Conservation (phyloP, 2,888 invertebrate species). For the Acanthacorydalis orientalis region DNA sequence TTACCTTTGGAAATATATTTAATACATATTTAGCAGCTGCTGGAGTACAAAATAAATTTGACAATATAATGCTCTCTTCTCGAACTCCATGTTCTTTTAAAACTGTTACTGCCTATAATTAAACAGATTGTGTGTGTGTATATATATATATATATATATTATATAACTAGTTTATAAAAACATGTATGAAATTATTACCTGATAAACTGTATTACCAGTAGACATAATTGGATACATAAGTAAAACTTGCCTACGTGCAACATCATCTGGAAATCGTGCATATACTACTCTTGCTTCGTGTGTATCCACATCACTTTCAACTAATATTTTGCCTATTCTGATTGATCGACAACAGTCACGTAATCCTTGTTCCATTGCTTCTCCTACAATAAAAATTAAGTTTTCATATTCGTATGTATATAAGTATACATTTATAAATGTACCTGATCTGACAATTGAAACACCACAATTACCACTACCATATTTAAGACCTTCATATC, state of each 20-base stretch:
- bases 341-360: conserved; percentile 97
- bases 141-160: not conserved
- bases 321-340: conserved; percentile 93
- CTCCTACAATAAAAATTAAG: conserved; percentile 20
- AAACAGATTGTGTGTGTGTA: not conserved
- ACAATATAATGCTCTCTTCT: conserved; percentile 89
- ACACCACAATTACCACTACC: conserved; percentile 98
- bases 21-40: conserved; percentile 71
- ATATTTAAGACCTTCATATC: conserved; percentile 86
- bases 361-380: conserved; percentile 42
- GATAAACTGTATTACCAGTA: conserved; percentile 89
- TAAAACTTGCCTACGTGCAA: conserved; percentile 70
- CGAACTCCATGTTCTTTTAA: conserved; percentile 85
- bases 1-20: conserved; percentile 59
- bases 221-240: conserved; percentile 99
- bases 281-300: conserved; percentile 95
- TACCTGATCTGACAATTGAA: conserved; percentile 84
- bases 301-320: conserved; percentile 91
- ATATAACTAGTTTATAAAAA: not conserved
- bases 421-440: not conserved
- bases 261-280: conserved; percentile 93
- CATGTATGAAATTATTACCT: conserved; percentile 24
- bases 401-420: conserved; percentile 1
- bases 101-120: conserved; percentile 74
- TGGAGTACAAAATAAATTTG: conserved; percentile 94